Base-by-base conservation (phyloP, 2,113 vertebrate species). In the Psittacus erithacus region DNA sequence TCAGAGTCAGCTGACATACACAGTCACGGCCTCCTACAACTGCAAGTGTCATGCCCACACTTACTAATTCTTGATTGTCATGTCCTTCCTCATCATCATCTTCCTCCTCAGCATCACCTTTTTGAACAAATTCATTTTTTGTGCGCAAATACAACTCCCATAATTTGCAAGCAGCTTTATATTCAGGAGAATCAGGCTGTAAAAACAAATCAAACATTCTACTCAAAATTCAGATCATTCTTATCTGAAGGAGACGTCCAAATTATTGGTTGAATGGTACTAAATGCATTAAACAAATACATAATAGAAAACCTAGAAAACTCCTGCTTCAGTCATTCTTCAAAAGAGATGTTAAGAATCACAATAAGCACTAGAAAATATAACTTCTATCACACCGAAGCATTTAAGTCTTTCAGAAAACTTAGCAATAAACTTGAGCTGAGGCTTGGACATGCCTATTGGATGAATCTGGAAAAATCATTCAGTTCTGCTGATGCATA, bases 71-170 rank as follows among this genome's bases (percentile, higher is more conserved):
- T 47, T 98, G 98, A 93, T 98, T 98, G 95, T 99, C 99, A 70
- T 98, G 98, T 18, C 96, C 97, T 25, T 99, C 99, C 9, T 99
- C 99, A 47, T 99, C 99, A 20, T 99, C 99, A 0, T 99, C 99
- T 1, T 99, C 99, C 0, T 99, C 99, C 38, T 99, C 99, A 80
- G 98, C 98, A 88, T 99, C 99, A 70, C 99, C 99, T 91, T 99
- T 98, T 94, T 99, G 99, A 95, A 99, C 98, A 98, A 99, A 99
- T 71, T 99, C 99, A 93, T 99, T 99, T 96, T 99, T 99, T 96
- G 99, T 99, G 84, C 99, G 98, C 93, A 99, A 96, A 96, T 99
- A 99, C 93, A 99, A 98, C 96, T 99, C 99, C 99, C 99, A 99
- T 39, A 99, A 97, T 93, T 99, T 99, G 94, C 99, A 99, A 90